Evolutionary conservation across 2,113 vertebrate species (phyloP).

Genomic region (Thoracochromis brauschi): DNA sequence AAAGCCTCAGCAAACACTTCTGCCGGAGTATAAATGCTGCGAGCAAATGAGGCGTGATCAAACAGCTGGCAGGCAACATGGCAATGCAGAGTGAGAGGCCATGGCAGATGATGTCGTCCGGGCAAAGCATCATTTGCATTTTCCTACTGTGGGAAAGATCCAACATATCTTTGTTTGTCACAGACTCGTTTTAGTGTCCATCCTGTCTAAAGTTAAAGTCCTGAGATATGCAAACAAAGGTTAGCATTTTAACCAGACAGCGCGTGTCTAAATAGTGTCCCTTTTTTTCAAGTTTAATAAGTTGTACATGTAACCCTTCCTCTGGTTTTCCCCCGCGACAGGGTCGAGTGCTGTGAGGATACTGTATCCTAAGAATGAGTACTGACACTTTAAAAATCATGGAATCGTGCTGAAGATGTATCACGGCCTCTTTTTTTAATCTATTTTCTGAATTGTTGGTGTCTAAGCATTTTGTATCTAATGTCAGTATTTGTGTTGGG

Average conservation of each 20-base stretch:
- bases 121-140: constrained; percentile 51
- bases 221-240: background rate
- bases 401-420: background rate
- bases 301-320: background rate
- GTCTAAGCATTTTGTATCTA: background rate
- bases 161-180: constrained; percentile 20
- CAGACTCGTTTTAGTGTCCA: background rate
- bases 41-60: constrained; percentile 62
- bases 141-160: constrained; percentile 33
- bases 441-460: background rate
- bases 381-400: background rate
- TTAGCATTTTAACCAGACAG: background rate
- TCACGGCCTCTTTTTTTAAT: accelerated
- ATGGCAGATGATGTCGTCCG: constrained; percentile 48
- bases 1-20: constrained; percentile 30
- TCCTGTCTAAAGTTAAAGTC: background rate
- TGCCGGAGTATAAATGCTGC: constrained; percentile 40
- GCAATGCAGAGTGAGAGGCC: constrained; percentile 46
- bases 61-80: constrained; percentile 65
- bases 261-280: background rate
- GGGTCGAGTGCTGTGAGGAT: background rate
- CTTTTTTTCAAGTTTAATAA: background rate
- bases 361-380: background rate
- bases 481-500: background rate
- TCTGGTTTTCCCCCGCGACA: accelerated